phyloP scores from a whole-genome alignment of 2,113 vertebrate genomes.

The Corvus hawaiiensis region DNA sequence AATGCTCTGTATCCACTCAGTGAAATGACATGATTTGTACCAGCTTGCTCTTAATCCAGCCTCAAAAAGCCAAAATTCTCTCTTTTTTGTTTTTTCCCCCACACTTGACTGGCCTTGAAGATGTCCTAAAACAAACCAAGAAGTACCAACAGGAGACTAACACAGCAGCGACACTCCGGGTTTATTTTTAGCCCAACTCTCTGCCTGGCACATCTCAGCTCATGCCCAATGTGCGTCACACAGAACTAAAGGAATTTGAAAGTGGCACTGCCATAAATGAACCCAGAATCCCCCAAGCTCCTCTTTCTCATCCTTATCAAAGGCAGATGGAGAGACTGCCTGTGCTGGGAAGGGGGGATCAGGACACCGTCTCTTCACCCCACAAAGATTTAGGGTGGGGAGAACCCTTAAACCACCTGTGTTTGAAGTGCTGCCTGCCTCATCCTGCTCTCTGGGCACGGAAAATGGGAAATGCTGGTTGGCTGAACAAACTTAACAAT shows the following conservation, averaged over 20 bases:
- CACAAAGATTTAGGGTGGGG: not conserved
- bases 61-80: not conserved
- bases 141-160: not conserved
- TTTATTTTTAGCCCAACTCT: constrained; percentile 11
- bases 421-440: not conserved
- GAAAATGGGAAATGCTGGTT: not conserved
- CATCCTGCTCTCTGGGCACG: not conserved
- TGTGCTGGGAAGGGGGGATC: not conserved
- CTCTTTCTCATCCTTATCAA: not conserved
- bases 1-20: not conserved
- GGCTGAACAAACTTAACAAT: not conserved
- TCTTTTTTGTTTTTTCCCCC: not conserved
- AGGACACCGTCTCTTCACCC: fast-evolving
- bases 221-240: not conserved
- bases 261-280: not conserved
- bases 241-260: not conserved
- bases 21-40: not conserved
- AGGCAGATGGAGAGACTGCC: not conserved
- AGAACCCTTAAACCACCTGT: not conserved
- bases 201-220: not conserved
- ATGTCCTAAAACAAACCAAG: not conserved
- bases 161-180: not conserved
- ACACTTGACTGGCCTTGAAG: not conserved
- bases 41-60: not conserved
- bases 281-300: not conserved